Conservation (phyloP, 2,888 invertebrate species). For the Ochropleura leucogaster region DNA sequence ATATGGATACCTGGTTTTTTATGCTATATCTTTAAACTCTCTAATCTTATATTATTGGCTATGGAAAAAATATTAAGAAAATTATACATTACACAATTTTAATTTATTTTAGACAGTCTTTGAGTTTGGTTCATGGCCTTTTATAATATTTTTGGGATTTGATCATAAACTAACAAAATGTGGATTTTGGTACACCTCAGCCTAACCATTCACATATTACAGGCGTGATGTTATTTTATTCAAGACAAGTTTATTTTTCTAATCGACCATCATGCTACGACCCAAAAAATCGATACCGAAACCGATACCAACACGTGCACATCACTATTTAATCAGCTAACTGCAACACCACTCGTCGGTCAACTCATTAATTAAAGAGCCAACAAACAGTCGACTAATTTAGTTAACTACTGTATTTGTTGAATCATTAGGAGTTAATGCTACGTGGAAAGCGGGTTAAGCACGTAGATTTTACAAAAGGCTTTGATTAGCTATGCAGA, state of each 20-base stretch:
- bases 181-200: too few relatives aligned
- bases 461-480: neutral
- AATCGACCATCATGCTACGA: neutral
- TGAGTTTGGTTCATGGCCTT: too few relatives aligned
- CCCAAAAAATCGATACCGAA: conserved; percentile 12
- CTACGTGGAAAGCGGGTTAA: neutral
- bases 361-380: conserved; percentile 77
- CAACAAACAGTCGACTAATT: conserved; percentile 68
- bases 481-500: neutral
- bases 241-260: neutral
- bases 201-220: neutral
- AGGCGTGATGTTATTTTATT: neutral
- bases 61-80: too few relatives aligned
- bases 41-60: too few relatives aligned
- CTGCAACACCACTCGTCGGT: conserved; percentile 60
- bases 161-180: too few relatives aligned
- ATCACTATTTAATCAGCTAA: conserved; percentile 70
- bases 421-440: conserved; percentile 50
- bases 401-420: conserved; percentile 66
- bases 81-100: too few relatives aligned
- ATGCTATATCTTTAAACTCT: too few relatives aligned
- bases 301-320: conserved; percentile 30
- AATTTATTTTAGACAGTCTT: too few relatives aligned
- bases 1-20: too few relatives aligned
- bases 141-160: too few relatives aligned